Evolutionary conservation across 2,888 invertebrate genomes (phyloP), one percentile per base, ranked within the genome.

Genomic region (Dyspetes luteomarginatus): DNA sequence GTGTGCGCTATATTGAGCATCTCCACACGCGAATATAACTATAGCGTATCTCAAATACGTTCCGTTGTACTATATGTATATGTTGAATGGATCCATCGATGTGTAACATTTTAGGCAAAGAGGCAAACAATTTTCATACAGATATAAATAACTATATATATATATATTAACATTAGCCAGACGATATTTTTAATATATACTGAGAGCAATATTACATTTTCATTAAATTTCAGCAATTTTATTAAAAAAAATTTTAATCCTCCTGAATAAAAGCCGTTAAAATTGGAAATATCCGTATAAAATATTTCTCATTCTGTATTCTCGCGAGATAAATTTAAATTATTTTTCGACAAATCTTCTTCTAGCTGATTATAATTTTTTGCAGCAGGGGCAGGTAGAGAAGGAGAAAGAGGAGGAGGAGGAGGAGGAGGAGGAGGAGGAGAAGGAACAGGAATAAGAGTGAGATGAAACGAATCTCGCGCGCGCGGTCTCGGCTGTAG

Each of bases 381-480:
- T 12, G 56, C 22, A 26, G 9, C 36, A 30, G 17, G 30, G 28
- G 26, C 30, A 64, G 17, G 56, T 9, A n/a, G 73, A 45, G 60
- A 24, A 24, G 62, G 68, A 45, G 45, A 26, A 50, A 45, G 50
- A 30, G 30, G 68, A 7, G 26, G n/a, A 43, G 74, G 64, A 71
- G 56, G 67, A 50, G 72, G 58, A 48, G 67, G 24, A 28, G 71
- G 36, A 17, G 65, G 62, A 26, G 67, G 60, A 19, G 48, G 77
- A 50, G 28, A 41, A 30, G 30, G 68, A 7, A 19, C 15, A 43
- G 74, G 64, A 71, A 48, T 58, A 50, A 65, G 58, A 48, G 67
- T n/a, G 28, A 65, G 36, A 17, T 58, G 62, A 26, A 67, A 48
- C 9, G 48, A 73, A 56, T 17, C 69, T 69, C 69, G 75, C 68